Conservation (phyloP, 2,888 invertebrate species). For the Orthonychiurus folsomi region DNA sequence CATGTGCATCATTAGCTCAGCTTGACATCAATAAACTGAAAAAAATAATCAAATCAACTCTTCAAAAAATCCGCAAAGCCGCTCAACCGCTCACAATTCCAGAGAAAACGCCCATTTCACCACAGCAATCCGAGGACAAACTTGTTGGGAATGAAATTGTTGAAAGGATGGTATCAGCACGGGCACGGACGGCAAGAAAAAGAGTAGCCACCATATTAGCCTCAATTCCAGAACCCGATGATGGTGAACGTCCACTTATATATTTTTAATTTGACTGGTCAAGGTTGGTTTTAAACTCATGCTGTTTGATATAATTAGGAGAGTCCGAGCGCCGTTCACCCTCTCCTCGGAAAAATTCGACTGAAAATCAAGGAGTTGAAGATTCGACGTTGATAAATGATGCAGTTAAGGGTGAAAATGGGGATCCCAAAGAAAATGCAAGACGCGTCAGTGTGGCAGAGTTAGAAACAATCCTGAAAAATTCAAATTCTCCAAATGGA, state of each 20-base stretch:
- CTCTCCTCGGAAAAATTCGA: neutral
- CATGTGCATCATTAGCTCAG: conserved; percentile 24
- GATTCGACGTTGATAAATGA: neutral
- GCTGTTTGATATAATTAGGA: neutral
- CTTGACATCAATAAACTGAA: conserved; percentile 34
- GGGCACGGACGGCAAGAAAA: conserved; percentile 28
- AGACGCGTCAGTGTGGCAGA: neutral
- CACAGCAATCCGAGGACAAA: conserved; percentile 18
- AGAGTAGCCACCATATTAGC: conserved; percentile 25
- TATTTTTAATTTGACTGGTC: neutral
- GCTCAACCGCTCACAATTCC: conserved; percentile 13
- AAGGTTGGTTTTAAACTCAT: neutral
- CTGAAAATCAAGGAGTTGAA: neutral
- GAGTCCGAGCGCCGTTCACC: neutral
- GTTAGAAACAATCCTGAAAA: neutral
- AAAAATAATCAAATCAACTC: conserved; percentile 31
- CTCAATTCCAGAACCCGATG: conserved; percentile 37
- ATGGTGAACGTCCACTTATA: conserved; percentile 13
- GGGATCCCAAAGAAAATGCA: neutral
- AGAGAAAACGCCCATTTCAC: conserved; percentile 7
- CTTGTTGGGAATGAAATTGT: conserved; percentile 37
- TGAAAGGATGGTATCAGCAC: conserved; percentile 38
- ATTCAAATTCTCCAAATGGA: neutral
- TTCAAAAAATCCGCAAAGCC: conserved; percentile 34
- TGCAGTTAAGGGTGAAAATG: neutral